Percentiles rank a stretch among this genome's conserved stretches.
These are phyloP conservation scores for Stenchaetothrips biformis DNA, from an alignment of 2,888 invertebrate species.

Conservation along the genomic window DNA sequence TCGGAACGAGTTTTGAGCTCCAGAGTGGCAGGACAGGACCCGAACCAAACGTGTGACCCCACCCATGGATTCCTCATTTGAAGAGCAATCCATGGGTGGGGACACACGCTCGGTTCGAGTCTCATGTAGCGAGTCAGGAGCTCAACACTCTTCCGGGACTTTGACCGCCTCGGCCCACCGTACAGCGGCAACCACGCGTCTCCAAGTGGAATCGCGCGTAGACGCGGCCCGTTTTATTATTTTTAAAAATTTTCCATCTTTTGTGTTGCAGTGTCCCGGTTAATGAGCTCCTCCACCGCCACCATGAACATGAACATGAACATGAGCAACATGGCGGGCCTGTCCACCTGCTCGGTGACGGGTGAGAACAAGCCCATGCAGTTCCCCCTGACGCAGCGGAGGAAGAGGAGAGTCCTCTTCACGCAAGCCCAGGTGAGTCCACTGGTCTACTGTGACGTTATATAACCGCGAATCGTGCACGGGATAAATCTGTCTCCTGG, in stretches of 20 bases:
- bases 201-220: too few relatives aligned
- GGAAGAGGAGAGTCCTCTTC: conserved; percentile 92
- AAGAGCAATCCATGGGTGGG: too few relatives aligned
- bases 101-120: too few relatives aligned
- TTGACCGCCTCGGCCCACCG: neutral
- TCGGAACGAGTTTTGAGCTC: too few relatives aligned
- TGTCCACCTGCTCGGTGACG: conserved; percentile 80
- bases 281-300: conserved; percentile 84
- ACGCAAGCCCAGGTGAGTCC: conserved; percentile 86
- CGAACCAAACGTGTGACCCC: too few relatives aligned
- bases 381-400: conserved; percentile 89
- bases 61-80: too few relatives aligned
- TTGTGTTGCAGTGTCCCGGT: conserved; percentile 72
- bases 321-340: conserved; percentile 71
- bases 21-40: too few relatives aligned
- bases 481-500: too few relatives aligned
- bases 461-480: neutral
- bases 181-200: neutral
- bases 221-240: neutral
- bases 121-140: too few relatives aligned
- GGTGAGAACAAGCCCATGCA: conserved; percentile 82
- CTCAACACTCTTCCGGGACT: too few relatives aligned
- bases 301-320: conserved; percentile 69
- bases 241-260: neutral
- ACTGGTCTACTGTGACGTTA: neutral